phyloP scores from a whole-genome alignment of 2,888 invertebrate species.

The Caenorhabditis macrosperma region DNA sequence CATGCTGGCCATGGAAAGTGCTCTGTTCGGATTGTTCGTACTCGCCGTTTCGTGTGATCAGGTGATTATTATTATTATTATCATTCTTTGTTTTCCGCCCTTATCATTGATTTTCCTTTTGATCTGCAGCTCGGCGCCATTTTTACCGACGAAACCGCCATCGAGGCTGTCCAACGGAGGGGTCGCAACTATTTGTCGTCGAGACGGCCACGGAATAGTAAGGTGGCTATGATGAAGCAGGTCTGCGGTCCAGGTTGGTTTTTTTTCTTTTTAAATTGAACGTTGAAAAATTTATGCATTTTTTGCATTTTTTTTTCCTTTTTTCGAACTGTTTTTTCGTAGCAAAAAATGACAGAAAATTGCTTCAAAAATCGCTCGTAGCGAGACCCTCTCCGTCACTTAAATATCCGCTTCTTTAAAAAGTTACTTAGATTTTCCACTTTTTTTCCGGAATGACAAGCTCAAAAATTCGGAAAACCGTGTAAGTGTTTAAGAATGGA shows the following conservation, averaged over 20 bases:
- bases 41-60: slow-evolving; percentile 89
- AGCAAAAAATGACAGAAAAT: too few species aligned
- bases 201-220: slow-evolving; percentile 54
- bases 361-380: too few species aligned
- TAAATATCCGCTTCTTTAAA: too few species aligned
- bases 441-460: too few species aligned
- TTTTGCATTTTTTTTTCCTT: too few species aligned
- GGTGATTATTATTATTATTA: slow-evolving; percentile 74
- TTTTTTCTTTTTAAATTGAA: too few species aligned
- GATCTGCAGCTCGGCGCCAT: slow-evolving; percentile 87
- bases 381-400: too few species aligned
- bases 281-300: too few species aligned
- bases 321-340: too few species aligned
- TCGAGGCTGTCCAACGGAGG: slow-evolving; percentile 85
- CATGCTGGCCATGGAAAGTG: slow-evolving; percentile 88
- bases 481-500: too few species aligned
- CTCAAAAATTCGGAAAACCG: too few species aligned
- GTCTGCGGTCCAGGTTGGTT: slow-evolving; percentile 86
- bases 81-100: background rate
- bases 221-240: slow-evolving; percentile 86
- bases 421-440: too few species aligned
- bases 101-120: background rate
- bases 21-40: slow-evolving; percentile 91
- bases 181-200: slow-evolving; percentile 50
- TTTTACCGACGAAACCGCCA: slow-evolving; percentile 89